phyloP scores from a whole-genome alignment of 2,797 vertebrate species.

The Yasuhikotakia modesta region DNA sequence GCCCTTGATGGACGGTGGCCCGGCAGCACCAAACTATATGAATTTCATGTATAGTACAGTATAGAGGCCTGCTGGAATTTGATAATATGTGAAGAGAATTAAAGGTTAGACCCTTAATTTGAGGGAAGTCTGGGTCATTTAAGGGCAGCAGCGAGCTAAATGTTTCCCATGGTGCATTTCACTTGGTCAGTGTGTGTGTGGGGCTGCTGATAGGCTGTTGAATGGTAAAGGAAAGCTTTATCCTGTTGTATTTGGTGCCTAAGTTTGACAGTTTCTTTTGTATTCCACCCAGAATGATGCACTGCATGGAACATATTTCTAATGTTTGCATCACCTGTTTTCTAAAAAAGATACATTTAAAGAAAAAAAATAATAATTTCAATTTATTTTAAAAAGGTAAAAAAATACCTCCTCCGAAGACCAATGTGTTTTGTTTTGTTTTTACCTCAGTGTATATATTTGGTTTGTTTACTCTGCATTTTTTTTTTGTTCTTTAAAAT shows the following conservation, averaged over 20 bases:
- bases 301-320: conserved; percentile 74
- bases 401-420: conserved; percentile 90
- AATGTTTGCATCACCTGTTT: conserved; percentile 67
- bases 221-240: conserved; percentile 76
- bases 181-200: conserved; percentile 25
- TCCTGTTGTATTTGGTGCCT: conserved; percentile 76
- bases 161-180: conserved; percentile 57
- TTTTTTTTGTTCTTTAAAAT: conserved; percentile 85
- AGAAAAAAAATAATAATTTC: conserved; percentile 62
- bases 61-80: background rate
- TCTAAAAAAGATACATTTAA: conserved; percentile 65
- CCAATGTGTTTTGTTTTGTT: conserved; percentile 98
- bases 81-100: background rate
- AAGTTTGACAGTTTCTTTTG: conserved; percentile 66
- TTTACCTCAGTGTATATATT: conserved; percentile 95
- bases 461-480: conserved; percentile 85
- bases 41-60: background rate
- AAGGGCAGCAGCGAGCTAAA: conserved; percentile 46
- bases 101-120: background rate
- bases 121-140: conserved; percentile 62
- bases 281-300: conserved; percentile 71
- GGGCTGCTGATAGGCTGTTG: conserved; percentile 61
- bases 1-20: conserved; percentile 50
- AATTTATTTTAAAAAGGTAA: conserved; percentile 69
- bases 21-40: conserved; percentile 38